A percentile compares a stretch with the other conserved stretches of the same genome.
These are phyloP conservation scores for Pyxicephalus adspersus DNA, from an alignment of 2,113 vertebrate genomes.

Conservation along the genomic window DNA sequence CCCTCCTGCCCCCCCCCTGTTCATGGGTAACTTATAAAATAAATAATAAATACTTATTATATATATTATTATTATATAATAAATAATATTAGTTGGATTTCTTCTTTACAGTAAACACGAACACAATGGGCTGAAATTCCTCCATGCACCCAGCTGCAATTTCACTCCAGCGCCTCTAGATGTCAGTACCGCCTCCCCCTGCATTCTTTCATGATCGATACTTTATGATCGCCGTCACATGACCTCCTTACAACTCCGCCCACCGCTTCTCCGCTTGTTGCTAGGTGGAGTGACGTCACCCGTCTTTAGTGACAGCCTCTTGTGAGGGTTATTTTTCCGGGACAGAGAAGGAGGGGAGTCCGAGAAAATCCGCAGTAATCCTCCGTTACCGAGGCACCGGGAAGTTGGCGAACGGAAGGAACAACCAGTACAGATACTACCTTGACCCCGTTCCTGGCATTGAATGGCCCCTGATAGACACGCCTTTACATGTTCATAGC, in stretches of 20 bases:
- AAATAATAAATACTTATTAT: too few species aligned
- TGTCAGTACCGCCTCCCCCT: not conserved
- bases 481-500: too few species aligned
- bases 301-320: slow-evolving; percentile 37
- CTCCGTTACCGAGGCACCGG: not conserved
- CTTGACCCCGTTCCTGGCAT: not conserved
- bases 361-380: slow-evolving; percentile 37
- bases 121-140: not conserved
- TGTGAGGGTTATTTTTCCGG: slow-evolving; percentile 10
- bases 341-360: not conserved
- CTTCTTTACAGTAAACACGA: too few species aligned
- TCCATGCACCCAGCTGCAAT: not conserved
- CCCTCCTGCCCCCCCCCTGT: too few species aligned
- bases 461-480: too few species aligned
- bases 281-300: slow-evolving; percentile 53
- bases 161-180: not conserved
- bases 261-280: slow-evolving; percentile 40
- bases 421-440: not conserved
- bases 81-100: too few species aligned
- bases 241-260: not conserved
- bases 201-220: not conserved
- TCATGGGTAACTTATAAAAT: too few species aligned
- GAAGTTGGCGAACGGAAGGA: not conserved
- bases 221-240: not conserved
- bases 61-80: too few species aligned